Evolutionary conservation across 1,140 invertebrate genomes (phyloP), one percentile per base, ranked within the genome.

Genomic region (Camponotus vicinus): DNA sequence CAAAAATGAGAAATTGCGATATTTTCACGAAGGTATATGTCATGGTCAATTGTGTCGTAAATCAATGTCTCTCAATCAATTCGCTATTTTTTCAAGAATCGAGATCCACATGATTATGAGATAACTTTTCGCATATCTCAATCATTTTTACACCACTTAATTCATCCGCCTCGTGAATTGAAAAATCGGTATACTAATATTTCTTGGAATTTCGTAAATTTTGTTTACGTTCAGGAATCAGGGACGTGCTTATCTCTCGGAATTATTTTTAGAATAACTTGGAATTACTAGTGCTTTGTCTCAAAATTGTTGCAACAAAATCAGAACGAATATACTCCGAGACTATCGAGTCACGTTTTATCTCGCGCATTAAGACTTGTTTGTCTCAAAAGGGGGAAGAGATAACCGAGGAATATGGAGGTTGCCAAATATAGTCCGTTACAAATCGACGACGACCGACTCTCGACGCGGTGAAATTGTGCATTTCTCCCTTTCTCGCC

Each of bases 401-500:
- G 79, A 83, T 63, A 80, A 61, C 55, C 27, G 55, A 15, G 55
- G 13, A 49, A 61, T 73, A 83, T 27, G 27, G 5, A 52, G 49
- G 27, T 13, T 21, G 55, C 79, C 69, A 83, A 83, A 83, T 83
- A 83, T 83, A 83, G 79, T 71, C 40, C 67, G 79, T 75, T 61
- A 69, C 79, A 27, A 83, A 83, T 83, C 40, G 79, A 18, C 55
- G 69, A 71, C 49, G 37, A 21, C 52, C 55, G 55, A 59, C 55
- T 45, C 49, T 32, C 37, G 37, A n/a, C 67, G 3, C 27, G 42
- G 32, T 61, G 69, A 83, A 83, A 83, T 63, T 83, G 13, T 45
- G n/a, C 69, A 63, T 83, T 82, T 71, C 37, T 69, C 49, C 11
- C 37, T 57, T 80, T 70, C 32, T 57, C 55, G 37, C n/a, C 32